Conservation (phyloP, 2,888 invertebrate genomes). For the Tanypteryx hageni region DNA sequence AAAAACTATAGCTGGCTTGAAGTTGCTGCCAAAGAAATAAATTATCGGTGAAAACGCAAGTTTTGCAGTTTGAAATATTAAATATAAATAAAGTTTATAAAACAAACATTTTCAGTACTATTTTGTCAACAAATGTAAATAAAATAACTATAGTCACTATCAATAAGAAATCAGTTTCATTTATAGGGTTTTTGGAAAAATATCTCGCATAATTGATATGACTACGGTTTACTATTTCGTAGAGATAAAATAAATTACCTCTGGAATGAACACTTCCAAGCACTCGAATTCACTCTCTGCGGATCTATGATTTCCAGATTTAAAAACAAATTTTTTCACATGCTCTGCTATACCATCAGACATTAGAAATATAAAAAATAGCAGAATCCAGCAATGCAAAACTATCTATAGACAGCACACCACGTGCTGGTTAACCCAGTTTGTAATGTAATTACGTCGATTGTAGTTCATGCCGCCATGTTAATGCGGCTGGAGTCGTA, state of each 20-base stretch:
- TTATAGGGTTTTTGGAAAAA: no score
- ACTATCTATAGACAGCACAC: background rate
- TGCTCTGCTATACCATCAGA: conserved; percentile 82
- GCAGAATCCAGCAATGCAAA: background rate
- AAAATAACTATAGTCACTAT: no score
- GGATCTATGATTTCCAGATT: conserved; percentile 80
- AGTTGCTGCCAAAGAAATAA: conserved; percentile 79
- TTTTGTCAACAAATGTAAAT: background rate
- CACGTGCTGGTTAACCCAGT: background rate
- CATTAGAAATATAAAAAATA: conserved; percentile 73
- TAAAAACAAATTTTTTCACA: conserved; percentile 90
- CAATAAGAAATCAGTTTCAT: no score
- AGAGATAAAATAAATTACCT: conserved; percentile 76
- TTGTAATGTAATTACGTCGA: background rate
- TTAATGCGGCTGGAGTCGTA: background rate
- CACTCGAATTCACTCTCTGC: conserved; percentile 82
- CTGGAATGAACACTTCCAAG: conserved; percentile 88
- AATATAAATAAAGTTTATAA: conserved; percentile 23
- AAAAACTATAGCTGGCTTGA: conserved; percentile 93
- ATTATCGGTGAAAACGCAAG: conserved; percentile 21
- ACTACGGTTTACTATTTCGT: background rate
- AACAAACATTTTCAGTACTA: background rate
- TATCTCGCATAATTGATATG: no score
- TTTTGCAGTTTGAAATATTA: background rate
- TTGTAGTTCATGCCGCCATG: background rate